Percentiles rank a stretch among this genome's conserved stretches.
Evolutionary conservation across 2,113 vertebrate species (phyloP).

Genomic region (Erythrocercus mccallii): DNA sequence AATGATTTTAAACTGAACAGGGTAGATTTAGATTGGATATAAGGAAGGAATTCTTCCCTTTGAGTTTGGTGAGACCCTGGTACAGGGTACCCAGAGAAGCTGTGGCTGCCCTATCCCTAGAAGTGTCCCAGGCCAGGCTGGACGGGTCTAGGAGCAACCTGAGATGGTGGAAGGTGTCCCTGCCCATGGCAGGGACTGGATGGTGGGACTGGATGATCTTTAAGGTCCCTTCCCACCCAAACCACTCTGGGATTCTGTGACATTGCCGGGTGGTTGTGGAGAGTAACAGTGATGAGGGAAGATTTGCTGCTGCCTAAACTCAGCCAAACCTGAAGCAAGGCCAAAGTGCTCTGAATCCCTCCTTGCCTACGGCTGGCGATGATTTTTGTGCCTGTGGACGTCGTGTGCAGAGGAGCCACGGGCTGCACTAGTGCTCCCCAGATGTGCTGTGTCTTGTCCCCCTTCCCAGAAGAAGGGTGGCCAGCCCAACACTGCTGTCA

Average conservation of each 20-base stretch:
- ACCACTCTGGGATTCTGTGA: background rate
- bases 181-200: background rate
- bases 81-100: background rate
- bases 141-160: fast-evolving
- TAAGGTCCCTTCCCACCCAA: background rate
- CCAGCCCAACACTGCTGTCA: background rate
- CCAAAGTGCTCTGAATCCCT: background rate
- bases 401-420: background rate
- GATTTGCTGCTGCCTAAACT: background rate
- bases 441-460: background rate
- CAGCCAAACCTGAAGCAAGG: background rate
- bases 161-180: background rate
- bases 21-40: background rate
- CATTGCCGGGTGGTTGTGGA: fast-evolving
- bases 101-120: background rate
- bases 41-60: background rate
- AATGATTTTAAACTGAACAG: fast-evolving
- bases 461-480: background rate
- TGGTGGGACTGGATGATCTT: fast-evolving
- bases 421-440: background rate
- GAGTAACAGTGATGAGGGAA: background rate
- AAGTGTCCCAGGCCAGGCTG: fast-evolving
- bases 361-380: background rate
- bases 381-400: background rate
- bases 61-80: background rate